Evolutionary conservation across 2,113 vertebrate species (phyloP), one percentile per base, ranked within the genome.

Genomic region (Seriola rivoliana): DNA sequence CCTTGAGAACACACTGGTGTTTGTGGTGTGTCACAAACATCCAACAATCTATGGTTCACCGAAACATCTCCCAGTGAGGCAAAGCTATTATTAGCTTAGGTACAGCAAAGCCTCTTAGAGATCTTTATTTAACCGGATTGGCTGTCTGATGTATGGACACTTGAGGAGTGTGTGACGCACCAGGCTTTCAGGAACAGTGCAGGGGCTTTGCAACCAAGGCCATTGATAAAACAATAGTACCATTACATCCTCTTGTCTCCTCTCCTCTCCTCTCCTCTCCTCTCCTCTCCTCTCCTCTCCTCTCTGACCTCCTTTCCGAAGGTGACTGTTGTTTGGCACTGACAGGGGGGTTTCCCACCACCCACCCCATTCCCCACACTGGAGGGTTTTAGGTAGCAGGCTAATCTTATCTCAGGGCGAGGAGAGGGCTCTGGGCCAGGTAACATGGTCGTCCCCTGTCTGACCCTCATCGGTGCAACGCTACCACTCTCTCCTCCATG

Each of bases 51-150:
- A 57, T 19, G 59, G 80, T 84, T 90, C 67, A 55, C 75, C 85
- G 60, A 87, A 93, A 81, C 68, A 50, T 88, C 74, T 92, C 82
- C 50, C 79, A 68, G 82, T 48, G 86, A 91, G 82, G 73, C 5
- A 16, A 65, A 88, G 85, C 88, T 95, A 94, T 95, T 95, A 95
- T 95, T 95, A 95, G 90, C 91, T 91, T 94, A 90, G 93, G 93
- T 91, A 94, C 94, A 94, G 92, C 91, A 95, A 96, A 96, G 94
- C 95, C 90, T 94, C 94, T 96, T 95, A 95, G 72, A 89, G 90
- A 90, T 93, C 94, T 92, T 94, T 93, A 94, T 94, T 95, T 95
- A 95, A 95, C 94, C 84, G 88, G 93, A 95, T 95, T 90, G 93
- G 71, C 88, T 81, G 89, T 94, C 88, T 93, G 87, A 95, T 95